A percentile compares a stretch with the other conserved stretches of the same genome.
phyloP scores from a whole-genome alignment of 1,140 invertebrate species.

The Eulimnadia texana region DNA sequence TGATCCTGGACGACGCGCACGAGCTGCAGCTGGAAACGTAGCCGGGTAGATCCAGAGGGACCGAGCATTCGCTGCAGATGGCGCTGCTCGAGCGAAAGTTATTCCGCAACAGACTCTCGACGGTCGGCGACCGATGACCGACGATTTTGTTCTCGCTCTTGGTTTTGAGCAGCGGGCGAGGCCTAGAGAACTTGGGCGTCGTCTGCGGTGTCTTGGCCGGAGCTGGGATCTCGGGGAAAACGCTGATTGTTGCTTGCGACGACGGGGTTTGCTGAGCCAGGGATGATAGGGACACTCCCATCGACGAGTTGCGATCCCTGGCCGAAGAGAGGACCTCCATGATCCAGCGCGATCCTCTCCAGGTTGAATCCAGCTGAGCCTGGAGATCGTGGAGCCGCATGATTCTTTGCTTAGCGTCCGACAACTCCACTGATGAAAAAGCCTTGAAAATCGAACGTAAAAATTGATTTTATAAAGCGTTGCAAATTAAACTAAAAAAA shows the following conservation, averaged over 20 bases:
- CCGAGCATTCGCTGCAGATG: conserved; percentile 15
- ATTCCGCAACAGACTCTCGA: no score
- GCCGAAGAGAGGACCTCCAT: conserved; percentile 88
- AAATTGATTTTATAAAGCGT: neutral
- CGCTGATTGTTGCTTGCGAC: neutral
- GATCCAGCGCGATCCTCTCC: conserved; percentile 87
- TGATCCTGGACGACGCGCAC: conserved; percentile 9
- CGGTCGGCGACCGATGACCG: neutral
- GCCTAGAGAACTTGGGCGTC: neutral
- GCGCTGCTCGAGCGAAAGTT: neutral
- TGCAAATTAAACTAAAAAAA: neutral
- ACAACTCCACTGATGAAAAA: conserved; percentile 75
- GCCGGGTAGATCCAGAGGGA: conserved; percentile 13
- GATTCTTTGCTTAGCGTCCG: conserved; percentile 66
- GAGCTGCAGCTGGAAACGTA: conserved; percentile 12
- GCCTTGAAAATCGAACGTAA: conserved; percentile 43
- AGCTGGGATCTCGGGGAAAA: no score
- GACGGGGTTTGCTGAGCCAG: no score
- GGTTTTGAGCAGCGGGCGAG: conserved; percentile 9
- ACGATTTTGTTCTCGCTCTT: conserved; percentile 13
- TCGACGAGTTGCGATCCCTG: conserved; percentile 48
- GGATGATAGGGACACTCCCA: conserved; percentile 25
- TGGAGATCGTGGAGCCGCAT: conserved; percentile 66
- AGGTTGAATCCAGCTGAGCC: conserved; percentile 60
- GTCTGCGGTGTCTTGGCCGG: no score